These are phyloP conservation scores for Anas platyrhynchos DNA, from an alignment of 2,113 vertebrate species.

Conservation along the genomic window DNA sequence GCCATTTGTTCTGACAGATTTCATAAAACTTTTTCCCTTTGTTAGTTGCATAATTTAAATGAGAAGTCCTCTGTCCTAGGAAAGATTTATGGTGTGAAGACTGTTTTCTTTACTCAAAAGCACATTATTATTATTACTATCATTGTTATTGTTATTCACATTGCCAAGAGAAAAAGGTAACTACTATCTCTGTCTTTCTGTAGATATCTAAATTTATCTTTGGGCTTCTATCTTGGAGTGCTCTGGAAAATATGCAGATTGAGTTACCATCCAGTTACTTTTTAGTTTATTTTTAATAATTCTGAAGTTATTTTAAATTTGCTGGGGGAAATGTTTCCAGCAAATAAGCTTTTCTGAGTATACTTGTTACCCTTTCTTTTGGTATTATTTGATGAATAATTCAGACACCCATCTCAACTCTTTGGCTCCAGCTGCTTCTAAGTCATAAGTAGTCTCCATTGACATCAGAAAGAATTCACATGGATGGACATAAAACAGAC, in stretches of 20 bases:
- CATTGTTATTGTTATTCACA: background rate
- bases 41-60: background rate
- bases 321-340: background rate
- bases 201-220: background rate
- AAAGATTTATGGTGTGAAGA: background rate
- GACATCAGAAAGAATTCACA: background rate
- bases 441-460: background rate
- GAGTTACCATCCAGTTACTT: background rate
- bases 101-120: background rate
- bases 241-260: background rate
- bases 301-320: background rate
- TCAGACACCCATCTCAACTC: background rate
- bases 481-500: background rate
- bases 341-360: background rate
- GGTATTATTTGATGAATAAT: background rate
- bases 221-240: background rate
- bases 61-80: background rate
- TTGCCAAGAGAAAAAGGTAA: background rate
- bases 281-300: background rate
- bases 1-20: background rate
- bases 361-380: background rate
- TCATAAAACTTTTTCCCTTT: background rate
- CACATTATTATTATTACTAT: no score
- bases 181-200: background rate
- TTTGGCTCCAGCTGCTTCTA: background rate